These are phyloP conservation scores for Apotomis betuletana DNA, from an alignment of 2,888 invertebrate genomes.

Conservation along the genomic window DNA sequence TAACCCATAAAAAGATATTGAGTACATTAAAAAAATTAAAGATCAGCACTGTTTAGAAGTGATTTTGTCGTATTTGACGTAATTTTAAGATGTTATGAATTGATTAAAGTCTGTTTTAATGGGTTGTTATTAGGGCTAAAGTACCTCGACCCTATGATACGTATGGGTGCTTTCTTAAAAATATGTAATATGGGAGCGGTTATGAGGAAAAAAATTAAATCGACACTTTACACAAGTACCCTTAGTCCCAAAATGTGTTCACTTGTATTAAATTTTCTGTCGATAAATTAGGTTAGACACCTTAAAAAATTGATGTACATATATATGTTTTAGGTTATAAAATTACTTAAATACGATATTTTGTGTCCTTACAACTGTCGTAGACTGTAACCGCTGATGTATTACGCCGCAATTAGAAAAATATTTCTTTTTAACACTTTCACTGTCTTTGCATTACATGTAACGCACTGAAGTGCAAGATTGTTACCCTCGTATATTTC, in stretches of 20 bases:
- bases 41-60: too few relatives aligned
- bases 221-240: constrained; percentile 4
- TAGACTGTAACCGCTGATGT: not conserved
- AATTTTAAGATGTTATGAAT: too few relatives aligned
- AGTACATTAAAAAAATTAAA: too few relatives aligned
- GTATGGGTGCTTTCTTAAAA: not conserved
- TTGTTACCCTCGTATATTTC: too few relatives aligned
- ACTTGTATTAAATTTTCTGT: constrained; percentile 16
- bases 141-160: too few relatives aligned
- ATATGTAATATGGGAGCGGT: too few relatives aligned
- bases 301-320: not conserved
- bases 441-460: not conserved
- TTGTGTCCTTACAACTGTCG: constrained; percentile 9
- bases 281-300: constrained; percentile 18
- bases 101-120: too few relatives aligned
- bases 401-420: not conserved
- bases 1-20: too few relatives aligned
- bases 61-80: too few relatives aligned
- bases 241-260: constrained; percentile 27
- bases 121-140: too few relatives aligned
- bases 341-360: constrained; percentile 2
- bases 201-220: not conserved
- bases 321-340: constrained; percentile 15
- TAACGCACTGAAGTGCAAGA: too few relatives aligned
- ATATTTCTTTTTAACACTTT: not conserved